Percentiles rank a stretch among this genome's conserved stretches.
These are phyloP conservation scores for Excalfactoria chinensis DNA, from an alignment of 2,113 vertebrate species.

Conservation along the genomic window DNA sequence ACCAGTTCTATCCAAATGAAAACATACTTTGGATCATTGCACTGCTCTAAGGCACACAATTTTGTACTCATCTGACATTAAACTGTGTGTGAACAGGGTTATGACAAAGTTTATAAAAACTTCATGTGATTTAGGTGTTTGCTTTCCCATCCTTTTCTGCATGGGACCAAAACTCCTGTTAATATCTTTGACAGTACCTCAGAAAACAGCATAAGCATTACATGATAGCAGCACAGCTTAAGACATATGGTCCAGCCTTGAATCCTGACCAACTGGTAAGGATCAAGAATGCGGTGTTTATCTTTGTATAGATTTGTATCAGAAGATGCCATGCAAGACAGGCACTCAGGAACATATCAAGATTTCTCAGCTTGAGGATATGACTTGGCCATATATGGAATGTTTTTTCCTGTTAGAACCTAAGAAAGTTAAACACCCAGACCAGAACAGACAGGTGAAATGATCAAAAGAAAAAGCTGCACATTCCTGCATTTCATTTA, in stretches of 20 bases:
- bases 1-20: constrained; percentile 46
- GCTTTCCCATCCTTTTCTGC: not conserved
- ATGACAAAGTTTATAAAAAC: not conserved
- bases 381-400: not conserved
- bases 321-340: not conserved
- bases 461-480: not conserved
- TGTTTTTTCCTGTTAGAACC: not conserved
- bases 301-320: not conserved
- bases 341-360: not conserved
- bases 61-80: not conserved
- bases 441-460: not conserved
- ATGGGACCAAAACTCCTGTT: not conserved
- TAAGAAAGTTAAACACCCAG: not conserved
- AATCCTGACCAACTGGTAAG: not conserved
- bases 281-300: not conserved
- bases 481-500: not conserved
- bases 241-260: not conserved
- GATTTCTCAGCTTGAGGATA: not conserved
- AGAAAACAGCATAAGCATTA: not conserved
- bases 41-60: not conserved
- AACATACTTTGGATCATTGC: constrained; percentile 16
- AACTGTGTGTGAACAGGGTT: not conserved
- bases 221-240: not conserved
- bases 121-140: not conserved
- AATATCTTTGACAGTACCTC: not conserved